Base-by-base conservation (phyloP, 53 echinoderm and acorn worm species). In the Echinarachnius parma region DNA sequence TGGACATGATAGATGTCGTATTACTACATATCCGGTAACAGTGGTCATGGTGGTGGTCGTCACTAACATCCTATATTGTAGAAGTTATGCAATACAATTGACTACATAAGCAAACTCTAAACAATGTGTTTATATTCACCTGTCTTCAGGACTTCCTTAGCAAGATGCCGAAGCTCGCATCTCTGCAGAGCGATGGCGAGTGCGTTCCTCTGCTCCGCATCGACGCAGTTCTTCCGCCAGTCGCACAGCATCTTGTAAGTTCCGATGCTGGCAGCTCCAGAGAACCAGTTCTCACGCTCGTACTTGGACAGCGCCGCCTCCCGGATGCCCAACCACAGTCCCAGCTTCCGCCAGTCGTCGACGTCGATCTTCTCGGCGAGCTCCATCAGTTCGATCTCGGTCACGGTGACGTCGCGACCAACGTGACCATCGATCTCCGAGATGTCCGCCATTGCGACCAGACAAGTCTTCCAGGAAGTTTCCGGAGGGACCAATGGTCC, bases 211-310 rank as follows among this genome's bases (percentile, higher is more conserved):
- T 55, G 28, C 14, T 34, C 64, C 30, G 16, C 30, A 16, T 72
- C 74, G 5, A 19, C 39, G 44, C 74, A 56, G 39, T 56, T 55
- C 46, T 72, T 72, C 44, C 4, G 26, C 74, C 74, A 72, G 44
- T 72, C 74, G 10, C 74, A 72, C 5, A 72, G 42, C 74, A 72
- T 72, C 44, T 72, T 72, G 19, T 56, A 72, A 5, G 74, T 72
- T 14, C 74, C 74, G 5, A 36, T 72, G 28, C 74, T 72, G 39
- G 74, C 56, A 26, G 58, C 74, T 2, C 74, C 74, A 11, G 74
- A 72, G 28, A 72, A 72, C 74, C 74, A 72, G 29, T 72, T 72
- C 46, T 72, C 74, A 37, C 74, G 55, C 29, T 72, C 74, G 39
- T 72, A 72, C 57, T 72, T 72, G 39, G 74, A 72, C 54, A 72